A percentile compares a stretch with the other conserved stretches of the same genome.
Conservation (phyloP, 2,113 vertebrate genomes). For the Electrona antarctica region DNA sequence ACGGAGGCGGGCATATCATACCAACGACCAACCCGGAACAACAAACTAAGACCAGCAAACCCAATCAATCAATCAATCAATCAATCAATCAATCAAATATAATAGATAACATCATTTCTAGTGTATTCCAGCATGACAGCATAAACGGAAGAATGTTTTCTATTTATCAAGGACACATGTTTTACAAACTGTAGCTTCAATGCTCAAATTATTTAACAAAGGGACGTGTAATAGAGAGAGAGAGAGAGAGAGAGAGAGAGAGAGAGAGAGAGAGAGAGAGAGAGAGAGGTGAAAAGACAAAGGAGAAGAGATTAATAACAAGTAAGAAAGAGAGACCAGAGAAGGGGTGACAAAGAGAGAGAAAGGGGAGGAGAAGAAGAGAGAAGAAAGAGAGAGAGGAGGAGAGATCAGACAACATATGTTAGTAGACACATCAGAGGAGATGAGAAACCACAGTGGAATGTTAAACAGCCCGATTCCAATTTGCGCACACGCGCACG, state of each 20-base stretch:
- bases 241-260: background rate
- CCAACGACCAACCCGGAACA: too few relatives aligned
- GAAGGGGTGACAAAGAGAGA: constrained; percentile 30
- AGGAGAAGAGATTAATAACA: constrained; percentile 31
- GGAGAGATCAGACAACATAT: constrained; percentile 55
- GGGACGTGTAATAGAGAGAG: background rate
- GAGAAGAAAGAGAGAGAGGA: constrained; percentile 35
- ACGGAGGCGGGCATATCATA: too few relatives aligned
- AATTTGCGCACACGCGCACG: constrained; percentile 34
- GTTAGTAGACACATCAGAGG: constrained; percentile 41
- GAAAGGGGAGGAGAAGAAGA: constrained; percentile 35
- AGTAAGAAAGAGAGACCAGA: constrained; percentile 56
- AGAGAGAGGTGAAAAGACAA: constrained; percentile 24
- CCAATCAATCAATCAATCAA: constrained; percentile 2
- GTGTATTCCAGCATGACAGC: too few relatives aligned
- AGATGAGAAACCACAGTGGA: constrained; percentile 21
- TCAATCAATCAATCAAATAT: constrained; percentile 5
- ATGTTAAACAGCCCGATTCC: constrained; percentile 19
- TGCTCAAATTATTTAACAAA: background rate
- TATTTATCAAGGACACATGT: too few relatives aligned
- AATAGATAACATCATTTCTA: background rate
- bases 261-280: background rate
- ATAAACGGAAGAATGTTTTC: too few relatives aligned
- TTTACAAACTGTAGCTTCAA: too few relatives aligned
- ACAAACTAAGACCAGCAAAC: too few relatives aligned